phyloP scores from a whole-genome alignment of 2,888 invertebrate species.

The Stenodema calcarata region DNA sequence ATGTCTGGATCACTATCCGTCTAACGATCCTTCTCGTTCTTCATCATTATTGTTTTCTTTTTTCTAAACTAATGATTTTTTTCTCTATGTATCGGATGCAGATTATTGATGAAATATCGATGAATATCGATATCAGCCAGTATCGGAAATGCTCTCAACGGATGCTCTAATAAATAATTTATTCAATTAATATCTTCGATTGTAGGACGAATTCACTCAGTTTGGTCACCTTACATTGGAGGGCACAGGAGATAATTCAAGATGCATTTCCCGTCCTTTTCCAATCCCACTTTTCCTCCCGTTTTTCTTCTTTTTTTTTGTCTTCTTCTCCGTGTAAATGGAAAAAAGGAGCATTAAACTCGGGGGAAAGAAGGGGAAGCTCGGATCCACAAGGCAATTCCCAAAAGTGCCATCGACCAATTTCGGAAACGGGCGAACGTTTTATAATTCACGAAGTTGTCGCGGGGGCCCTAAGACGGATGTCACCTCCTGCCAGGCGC shows the following conservation, averaged over 20 bases:
- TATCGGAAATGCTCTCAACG: no score
- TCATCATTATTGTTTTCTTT: no score
- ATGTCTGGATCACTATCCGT: no score
- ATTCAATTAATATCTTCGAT: no score
- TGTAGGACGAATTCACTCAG: no score
- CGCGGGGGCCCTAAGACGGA: slow-evolving; percentile 20
- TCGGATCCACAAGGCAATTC: slow-evolving; percentile 29
- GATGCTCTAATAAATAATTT: no score
- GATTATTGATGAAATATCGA: no score
- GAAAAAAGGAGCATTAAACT: not conserved
- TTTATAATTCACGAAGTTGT: slow-evolving; percentile 38
- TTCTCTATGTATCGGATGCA: no score
- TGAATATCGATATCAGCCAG: no score
- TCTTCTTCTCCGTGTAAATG: not conserved
- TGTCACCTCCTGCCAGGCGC: slow-evolving; percentile 18
- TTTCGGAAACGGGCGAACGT: slow-evolving; percentile 23
- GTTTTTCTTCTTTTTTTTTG: not conserved
- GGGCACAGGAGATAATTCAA: not conserved
- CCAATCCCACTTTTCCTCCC: not conserved
- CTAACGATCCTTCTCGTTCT: no score
- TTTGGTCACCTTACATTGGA: no score
- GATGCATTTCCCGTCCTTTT: not conserved
- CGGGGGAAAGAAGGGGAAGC: not conserved
- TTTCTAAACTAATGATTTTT: no score
- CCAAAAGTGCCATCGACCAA: slow-evolving; percentile 40